Evolutionary conservation across 2,888 invertebrate species (phyloP).

Genomic region (Acheta domesticus): DNA sequence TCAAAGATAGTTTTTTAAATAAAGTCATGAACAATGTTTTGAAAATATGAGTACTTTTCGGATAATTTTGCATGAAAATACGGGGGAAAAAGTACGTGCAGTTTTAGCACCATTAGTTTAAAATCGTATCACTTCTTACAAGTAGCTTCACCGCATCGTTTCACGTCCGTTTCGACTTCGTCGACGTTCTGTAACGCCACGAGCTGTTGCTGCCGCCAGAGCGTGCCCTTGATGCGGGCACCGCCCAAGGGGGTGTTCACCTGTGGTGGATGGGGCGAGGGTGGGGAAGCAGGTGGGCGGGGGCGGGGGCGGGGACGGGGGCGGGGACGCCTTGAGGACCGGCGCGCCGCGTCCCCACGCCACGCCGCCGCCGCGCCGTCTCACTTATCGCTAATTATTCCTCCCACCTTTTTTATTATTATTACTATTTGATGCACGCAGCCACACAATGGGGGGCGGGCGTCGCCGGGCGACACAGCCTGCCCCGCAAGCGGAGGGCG

Average conservation of each 20-base stretch:
- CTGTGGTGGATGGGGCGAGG: not conserved
- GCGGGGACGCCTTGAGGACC: not conserved
- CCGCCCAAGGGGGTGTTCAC: not conserved
- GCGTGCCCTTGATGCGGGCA: no score
- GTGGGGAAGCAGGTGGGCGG: not conserved
- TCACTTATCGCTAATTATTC: constrained; percentile 18
- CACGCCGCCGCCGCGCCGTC: not conserved
- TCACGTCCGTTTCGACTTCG: no score
- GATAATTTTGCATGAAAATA: no score
- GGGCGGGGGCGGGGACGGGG: not conserved
- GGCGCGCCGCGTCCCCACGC: not conserved
- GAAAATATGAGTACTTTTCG: no score
- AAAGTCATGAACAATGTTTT: no score
- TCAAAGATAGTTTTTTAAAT: no score
- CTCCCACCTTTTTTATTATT: constrained; percentile 18
- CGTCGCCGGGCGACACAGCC: not conserved
- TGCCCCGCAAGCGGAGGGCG: not conserved
- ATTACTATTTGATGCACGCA: constrained; percentile 18
- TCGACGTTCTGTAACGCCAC: no score
- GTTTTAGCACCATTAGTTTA: no score
- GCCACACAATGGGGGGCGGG: constrained; percentile 5
- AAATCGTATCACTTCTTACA: no score
- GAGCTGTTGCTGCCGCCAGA: no score
- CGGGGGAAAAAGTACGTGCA: no score
- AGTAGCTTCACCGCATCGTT: no score